Conservation (phyloP, 2,797 vertebrate species). For the Spondyliosoma cantharus region DNA sequence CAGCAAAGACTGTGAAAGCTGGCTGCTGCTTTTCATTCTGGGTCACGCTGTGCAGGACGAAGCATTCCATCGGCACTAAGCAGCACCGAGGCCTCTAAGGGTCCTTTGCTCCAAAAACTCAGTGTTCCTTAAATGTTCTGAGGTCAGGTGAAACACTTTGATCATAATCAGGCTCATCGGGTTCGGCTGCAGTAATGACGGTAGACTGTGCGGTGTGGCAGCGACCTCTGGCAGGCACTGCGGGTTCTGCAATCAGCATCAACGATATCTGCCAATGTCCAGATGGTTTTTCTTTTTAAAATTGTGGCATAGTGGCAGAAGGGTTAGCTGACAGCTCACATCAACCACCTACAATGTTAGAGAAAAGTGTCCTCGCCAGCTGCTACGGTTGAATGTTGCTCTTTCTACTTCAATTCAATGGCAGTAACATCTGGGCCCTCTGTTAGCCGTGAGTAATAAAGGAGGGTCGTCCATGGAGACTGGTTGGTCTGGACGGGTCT, state of each 20-base stretch:
- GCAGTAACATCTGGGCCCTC: constrained; percentile 56
- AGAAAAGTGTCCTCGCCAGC: constrained; percentile 5
- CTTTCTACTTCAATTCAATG: constrained; percentile 29
- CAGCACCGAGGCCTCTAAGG: constrained; percentile 24
- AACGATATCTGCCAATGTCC: not conserved
- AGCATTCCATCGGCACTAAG: constrained; percentile 20
- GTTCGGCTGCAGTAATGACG: not conserved
- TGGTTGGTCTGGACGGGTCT: constrained; percentile 35
- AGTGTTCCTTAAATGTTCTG: constrained; percentile 28
- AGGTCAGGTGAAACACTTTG: constrained; percentile 40
- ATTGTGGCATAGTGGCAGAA: not conserved
- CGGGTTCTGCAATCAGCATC: constrained; percentile 39
- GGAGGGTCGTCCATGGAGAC: constrained; percentile 57
- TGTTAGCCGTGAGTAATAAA: constrained; percentile 54
- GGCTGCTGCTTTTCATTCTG: constrained; percentile 40
- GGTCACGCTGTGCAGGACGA: constrained; percentile 38
- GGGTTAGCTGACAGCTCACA: not conserved
- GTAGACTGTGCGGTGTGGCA: constrained; percentile 43
- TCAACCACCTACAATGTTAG: constrained; percentile 6
- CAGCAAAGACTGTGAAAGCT: not conserved
- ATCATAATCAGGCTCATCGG: constrained; percentile 14
- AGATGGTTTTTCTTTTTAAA: not conserved
- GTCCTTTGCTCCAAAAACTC: constrained; percentile 40
- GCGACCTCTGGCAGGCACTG: constrained; percentile 66
- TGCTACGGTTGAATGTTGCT: constrained; percentile 3